A percentile compares a stretch with the other conserved stretches of the same genome.
Conservation (phyloP, 2,113 vertebrate species). For the Tautogolabrus adspersus region DNA sequence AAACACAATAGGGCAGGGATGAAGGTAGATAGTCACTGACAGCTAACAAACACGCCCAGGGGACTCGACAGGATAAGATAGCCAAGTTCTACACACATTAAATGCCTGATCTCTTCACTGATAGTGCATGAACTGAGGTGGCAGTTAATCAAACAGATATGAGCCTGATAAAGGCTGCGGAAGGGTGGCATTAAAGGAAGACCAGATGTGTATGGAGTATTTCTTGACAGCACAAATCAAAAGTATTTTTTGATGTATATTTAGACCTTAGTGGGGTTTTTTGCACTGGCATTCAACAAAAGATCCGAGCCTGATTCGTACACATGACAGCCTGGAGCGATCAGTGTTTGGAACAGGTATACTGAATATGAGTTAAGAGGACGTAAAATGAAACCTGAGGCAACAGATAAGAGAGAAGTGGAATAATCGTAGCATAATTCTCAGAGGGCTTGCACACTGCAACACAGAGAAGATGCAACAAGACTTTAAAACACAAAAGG, state of each 20-base stretch:
- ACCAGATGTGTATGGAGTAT: neutral
- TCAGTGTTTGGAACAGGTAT: conserved; percentile 22
- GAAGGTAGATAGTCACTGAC: conserved; percentile 76
- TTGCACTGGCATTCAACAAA: conserved; percentile 1
- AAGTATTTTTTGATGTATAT: neutral
- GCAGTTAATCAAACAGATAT: conserved; percentile 53
- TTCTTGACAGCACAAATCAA: conserved; percentile 15
- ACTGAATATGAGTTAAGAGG: conserved; percentile 31
- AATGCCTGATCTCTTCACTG: conserved; percentile 60
- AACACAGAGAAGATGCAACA: conserved; percentile 2
- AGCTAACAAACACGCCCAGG: conserved; percentile 74
- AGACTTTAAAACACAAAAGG: neutral
- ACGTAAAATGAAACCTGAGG: conserved; percentile 49
- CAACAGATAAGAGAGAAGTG: conserved; percentile 25
- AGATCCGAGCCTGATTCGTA: conserved; percentile 15
- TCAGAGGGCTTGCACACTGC: neutral
- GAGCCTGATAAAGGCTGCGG: conserved; percentile 30
- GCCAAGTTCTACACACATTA: conserved; percentile 60
- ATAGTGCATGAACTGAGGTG: conserved; percentile 53
- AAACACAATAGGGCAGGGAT: conserved; percentile 66
- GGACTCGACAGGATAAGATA: conserved; percentile 62
- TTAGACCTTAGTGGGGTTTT: neutral
- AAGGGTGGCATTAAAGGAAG: conserved; percentile 23
- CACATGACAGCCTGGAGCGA: conserved; percentile 17
- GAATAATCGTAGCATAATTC: conserved; percentile 29